Evolutionary conservation across 2,888 invertebrate genomes (phyloP), one percentile per base, ranked within the genome.

Genomic region (Xestoiulus laeticollis): DNA sequence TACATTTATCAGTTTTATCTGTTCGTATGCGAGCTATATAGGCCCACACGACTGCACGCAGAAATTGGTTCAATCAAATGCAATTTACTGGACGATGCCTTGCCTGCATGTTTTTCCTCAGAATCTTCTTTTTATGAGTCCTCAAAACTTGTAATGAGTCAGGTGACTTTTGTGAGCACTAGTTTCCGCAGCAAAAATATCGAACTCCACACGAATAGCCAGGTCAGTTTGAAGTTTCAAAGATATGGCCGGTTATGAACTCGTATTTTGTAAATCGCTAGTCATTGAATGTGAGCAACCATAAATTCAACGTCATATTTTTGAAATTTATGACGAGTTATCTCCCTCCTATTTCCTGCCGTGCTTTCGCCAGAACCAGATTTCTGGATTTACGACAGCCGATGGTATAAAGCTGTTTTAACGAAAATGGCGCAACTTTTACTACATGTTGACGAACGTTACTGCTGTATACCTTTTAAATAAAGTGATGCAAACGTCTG

Each of bases 1-100:
- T 68, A 68, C 68, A 68, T 68, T 68, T 68, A 68, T 68, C 68
- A 68, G 68, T 26, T 68, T 68, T 68, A 68, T 68, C 68, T 68
- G 10, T 26, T 68, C 26, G 68, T 26, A 68, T 12, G 68, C 68
- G 12, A 68, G n/a, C n/a, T n/a, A n/a, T n/a, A n/a, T n/a, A n/a
- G 68, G 5, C 68, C 26, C 8, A 19, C 59, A 59, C 59, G 59
- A 59, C 19, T 26, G 22, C 59, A n/a, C 10, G 22, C 16, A 59
- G 59, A 59, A 59, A 59, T 59, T 59, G 59, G 59, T 22, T 59
- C 59, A 22, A 22, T 22, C 59, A 59, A 59, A 59, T 59, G 68
- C 68, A 26, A 68, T 68, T 26, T 26, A 68, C 68, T 68, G 68
- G 26, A 68, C 68, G 22, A 68, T 68, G 68, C 26, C 26, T 68